Evolutionary conservation across 1,140 invertebrate species (phyloP), one percentile per base, ranked within the genome.

Genomic region (Lerema accius): DNA sequence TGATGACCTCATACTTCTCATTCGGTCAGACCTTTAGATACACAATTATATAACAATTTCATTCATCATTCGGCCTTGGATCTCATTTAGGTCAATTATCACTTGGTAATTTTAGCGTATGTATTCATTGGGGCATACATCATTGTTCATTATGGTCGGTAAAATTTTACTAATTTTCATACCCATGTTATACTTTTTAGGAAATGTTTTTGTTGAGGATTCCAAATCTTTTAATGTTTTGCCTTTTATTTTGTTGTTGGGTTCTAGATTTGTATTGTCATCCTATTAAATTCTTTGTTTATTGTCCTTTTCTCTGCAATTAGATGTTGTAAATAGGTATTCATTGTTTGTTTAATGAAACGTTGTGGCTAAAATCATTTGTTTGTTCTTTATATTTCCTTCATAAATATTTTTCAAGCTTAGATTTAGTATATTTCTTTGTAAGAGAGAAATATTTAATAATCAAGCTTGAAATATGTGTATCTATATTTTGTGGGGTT

Each of bases 71-170:
- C 39, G 68, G 50, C 80, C 80, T 81, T 79, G 73, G 37, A 39
- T 48, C 45, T 67, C 73, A 76, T 81, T 83, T 62, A 48, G 56
- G 32, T 53, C 64, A 78, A 75, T 80, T 75, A 76, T 53, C 69
- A 73, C 53, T 63, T 42, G 35, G 42, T 51, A 65, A 67, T 64
- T 65, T 62, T 65, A 56, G 50, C 11, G 48, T 62, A 35, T 48
- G 45, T 37, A 11, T 58, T 65, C 28, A 56, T 67, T 71, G 56
- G 37, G 3, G 3, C 14, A 23, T 39, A 42, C 19, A 37, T 7
- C 16, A 10, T 32, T 32, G 28, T 32, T 32, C 28, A 32, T 32
- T 32, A 9, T 7, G 1, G 9, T 32, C 9, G 9, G 28, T 32
- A 32, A 4, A 4, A 32, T 32, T 7, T 32, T 32, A 32, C 28